Conservation (phyloP, 1,140 invertebrate genomes). For the Cepaea nemoralis region DNA sequence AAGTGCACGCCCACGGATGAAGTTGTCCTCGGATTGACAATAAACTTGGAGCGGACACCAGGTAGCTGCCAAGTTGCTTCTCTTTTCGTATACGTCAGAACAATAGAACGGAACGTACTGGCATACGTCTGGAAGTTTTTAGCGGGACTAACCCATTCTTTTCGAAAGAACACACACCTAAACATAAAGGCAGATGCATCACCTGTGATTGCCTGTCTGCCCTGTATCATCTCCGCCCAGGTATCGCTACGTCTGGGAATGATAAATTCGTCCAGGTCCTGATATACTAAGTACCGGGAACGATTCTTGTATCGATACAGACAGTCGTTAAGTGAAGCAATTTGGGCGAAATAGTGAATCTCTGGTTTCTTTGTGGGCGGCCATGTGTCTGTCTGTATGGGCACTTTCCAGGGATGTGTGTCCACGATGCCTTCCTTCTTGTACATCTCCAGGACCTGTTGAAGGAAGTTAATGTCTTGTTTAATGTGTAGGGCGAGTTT, state of each 20-base stretch:
- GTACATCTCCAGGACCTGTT: slow-evolving; percentile 80
- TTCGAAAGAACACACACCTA: slow-evolving; percentile 52
- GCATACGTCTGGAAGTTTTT: slow-evolving; percentile 27
- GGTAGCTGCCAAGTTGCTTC: slow-evolving; percentile 36
- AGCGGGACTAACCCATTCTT: slow-evolving; percentile 46
- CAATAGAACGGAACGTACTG: slow-evolving; percentile 38
- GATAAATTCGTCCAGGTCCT: slow-evolving; percentile 15
- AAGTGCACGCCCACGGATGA: slow-evolving; percentile 94
- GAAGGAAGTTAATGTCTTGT: background rate
- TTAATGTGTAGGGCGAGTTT: no score
- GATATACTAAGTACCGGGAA: background rate
- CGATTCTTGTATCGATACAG: background rate
- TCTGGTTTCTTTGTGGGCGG: slow-evolving; percentile 19
- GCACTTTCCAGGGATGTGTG: slow-evolving; percentile 86
- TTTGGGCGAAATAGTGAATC: slow-evolving; percentile 14
- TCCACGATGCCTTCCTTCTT: slow-evolving; percentile 77
- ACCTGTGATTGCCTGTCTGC: background rate
- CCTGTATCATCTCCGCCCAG: slow-evolving; percentile 32
- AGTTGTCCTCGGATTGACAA: slow-evolving; percentile 84
- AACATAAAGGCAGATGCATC: slow-evolving; percentile 29
- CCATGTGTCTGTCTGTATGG: slow-evolving; percentile 76
- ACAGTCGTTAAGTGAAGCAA: slow-evolving; percentile 3
- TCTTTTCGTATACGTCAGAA: slow-evolving; percentile 43
- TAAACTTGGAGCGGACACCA: slow-evolving; percentile 84
- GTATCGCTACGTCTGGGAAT: background rate